phyloP scores from a whole-genome alignment of 2,888 invertebrate species.

The Drosophila leonis region DNA sequence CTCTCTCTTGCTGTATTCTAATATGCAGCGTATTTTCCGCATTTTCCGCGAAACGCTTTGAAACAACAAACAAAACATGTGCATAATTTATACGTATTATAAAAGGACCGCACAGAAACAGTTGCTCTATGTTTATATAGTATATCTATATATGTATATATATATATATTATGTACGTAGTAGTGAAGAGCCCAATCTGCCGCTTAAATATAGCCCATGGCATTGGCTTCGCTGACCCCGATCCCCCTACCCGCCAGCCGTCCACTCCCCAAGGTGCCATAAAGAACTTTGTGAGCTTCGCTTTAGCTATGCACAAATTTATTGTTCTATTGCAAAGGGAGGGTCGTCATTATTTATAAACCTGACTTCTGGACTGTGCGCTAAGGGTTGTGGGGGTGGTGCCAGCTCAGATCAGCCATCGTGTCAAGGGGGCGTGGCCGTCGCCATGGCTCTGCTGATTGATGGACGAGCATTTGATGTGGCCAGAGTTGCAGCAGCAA shows the following conservation, averaged over 20 bases:
- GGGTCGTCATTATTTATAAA: slow-evolving; percentile 54
- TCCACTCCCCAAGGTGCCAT: slow-evolving; percentile 50
- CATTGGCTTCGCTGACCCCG: slow-evolving; percentile 3
- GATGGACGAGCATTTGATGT: slow-evolving; percentile 40
- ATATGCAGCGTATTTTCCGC: slow-evolving; percentile 46
- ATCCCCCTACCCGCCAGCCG: slow-evolving; percentile 2
- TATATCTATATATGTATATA: slow-evolving; percentile 11
- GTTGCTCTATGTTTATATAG: slow-evolving; percentile 14
- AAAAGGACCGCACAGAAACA: slow-evolving; percentile 35
- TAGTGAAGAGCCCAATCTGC: slow-evolving; percentile 32
- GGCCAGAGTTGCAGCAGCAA: slow-evolving; percentile 39
- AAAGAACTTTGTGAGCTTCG: slow-evolving; percentile 63
- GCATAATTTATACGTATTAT: slow-evolving; percentile 61
- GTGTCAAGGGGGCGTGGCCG: slow-evolving; percentile 28
- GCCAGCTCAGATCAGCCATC: slow-evolving; percentile 1
- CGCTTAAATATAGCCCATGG: slow-evolving; percentile 39
- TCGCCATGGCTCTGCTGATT: slow-evolving; percentile 22
- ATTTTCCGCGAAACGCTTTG: slow-evolving; percentile 59
- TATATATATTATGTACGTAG: neutral
- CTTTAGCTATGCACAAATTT: slow-evolving; percentile 62
- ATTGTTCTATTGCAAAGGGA: slow-evolving; percentile 57
- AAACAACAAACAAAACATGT: slow-evolving; percentile 64
- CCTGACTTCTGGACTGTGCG: neutral
- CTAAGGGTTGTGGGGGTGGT: too few species aligned
- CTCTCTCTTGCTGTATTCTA: slow-evolving; percentile 22